A percentile compares a stretch with the other conserved stretches of the same genome.
These are phyloP conservation scores for Saturnia pavonia DNA, from an alignment of 2,888 invertebrate genomes.

Conservation along the genomic window DNA sequence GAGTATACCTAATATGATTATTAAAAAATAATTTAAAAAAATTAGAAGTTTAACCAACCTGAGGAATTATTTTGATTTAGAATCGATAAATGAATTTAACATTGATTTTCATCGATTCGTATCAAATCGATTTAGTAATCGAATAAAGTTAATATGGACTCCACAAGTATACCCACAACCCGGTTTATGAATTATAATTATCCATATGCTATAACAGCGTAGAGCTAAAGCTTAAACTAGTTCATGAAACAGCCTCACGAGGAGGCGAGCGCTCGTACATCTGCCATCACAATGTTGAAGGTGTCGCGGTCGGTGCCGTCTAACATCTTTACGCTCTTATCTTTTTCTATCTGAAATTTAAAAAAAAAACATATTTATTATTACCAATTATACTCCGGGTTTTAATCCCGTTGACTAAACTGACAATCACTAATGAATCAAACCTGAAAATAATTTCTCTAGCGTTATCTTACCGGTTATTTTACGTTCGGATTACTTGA, in stretches of 20 bases:
- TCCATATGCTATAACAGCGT: neutral
- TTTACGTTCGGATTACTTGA: too few species aligned
- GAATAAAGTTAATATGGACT: neutral
- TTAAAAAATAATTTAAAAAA: neutral
- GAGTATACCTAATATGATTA: too few species aligned
- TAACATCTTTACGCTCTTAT: constrained; percentile 47
- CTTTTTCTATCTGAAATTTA: constrained; percentile 27
- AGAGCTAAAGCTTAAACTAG: neutral
- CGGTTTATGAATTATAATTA: neutral
- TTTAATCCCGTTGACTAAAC: neutral
- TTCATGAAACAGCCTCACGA: neutral
- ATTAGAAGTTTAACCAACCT: too few species aligned
- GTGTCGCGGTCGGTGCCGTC: constrained; percentile 50
- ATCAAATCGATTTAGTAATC: neutral
- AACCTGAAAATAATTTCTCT: neutral
- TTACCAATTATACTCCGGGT: too few species aligned
- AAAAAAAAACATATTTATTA: neutral
- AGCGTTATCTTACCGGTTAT: too few species aligned
- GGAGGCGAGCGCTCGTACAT: constrained; percentile 32
- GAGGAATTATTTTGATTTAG: neutral
- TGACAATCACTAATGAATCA: neutral
- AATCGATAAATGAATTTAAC: neutral
- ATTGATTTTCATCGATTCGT: neutral
- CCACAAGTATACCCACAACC: neutral
- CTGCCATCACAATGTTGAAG: constrained; percentile 42